These are phyloP conservation scores for Hiodon tergisus DNA, from an alignment of 2,113 vertebrate species.

Conservation along the genomic window DNA sequence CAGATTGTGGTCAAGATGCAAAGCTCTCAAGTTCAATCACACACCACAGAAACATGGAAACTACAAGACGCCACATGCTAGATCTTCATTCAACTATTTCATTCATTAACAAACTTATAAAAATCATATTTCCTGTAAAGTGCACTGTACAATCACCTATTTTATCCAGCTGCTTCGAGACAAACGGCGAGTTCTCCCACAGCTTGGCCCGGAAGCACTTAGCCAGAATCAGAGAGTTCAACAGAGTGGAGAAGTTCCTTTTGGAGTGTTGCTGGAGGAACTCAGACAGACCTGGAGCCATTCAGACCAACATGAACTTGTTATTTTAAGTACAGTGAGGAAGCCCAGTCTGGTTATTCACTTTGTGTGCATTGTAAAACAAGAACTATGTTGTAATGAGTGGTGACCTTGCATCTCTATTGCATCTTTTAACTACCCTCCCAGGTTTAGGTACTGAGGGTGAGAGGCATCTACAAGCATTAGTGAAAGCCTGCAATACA, in stretches of 20 bases:
- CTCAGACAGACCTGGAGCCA: constrained; percentile 76
- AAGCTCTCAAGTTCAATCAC: background rate
- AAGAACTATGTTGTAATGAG: too few relatives aligned
- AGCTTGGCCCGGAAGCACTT: constrained; percentile 92
- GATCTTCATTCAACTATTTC: background rate
- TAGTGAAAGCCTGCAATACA: background rate
- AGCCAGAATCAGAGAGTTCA: constrained; percentile 81
- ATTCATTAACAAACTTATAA: background rate
- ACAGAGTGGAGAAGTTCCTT: constrained; percentile 66
- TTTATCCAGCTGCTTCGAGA: constrained; percentile 93
- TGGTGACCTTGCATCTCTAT: too few relatives aligned
- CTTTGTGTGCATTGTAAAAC: too few relatives aligned
- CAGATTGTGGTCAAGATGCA: background rate
- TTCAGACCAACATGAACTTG: background rate
- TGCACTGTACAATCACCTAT: constrained; percentile 70
- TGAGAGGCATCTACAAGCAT: background rate
- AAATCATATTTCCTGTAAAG: background rate
- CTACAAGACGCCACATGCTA: background rate
- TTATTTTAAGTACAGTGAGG: background rate
- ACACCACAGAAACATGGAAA: background rate
- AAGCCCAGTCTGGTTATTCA: too few relatives aligned
- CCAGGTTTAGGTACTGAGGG: background rate
- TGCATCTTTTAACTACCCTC: too few relatives aligned
- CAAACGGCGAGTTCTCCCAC: constrained; percentile 88
- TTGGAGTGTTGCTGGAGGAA: constrained; percentile 72